Conservation (phyloP, 2,797 vertebrate genomes). For the Falco berigora region DNA sequence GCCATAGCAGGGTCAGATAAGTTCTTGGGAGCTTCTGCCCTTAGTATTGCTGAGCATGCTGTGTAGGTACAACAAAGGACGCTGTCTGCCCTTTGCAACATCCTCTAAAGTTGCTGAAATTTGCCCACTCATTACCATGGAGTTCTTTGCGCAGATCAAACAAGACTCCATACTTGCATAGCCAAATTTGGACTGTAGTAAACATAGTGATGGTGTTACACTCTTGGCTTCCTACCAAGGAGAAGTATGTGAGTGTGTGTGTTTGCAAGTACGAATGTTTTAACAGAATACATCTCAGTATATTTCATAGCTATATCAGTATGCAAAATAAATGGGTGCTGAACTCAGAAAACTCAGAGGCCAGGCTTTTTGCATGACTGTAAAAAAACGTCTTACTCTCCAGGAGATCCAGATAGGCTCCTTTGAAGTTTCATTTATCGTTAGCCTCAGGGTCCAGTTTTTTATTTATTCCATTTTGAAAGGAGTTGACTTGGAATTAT, state of each 20-base stretch:
- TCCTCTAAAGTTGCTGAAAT: background rate
- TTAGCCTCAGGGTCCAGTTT: background rate
- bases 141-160: background rate
- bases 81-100: background rate
- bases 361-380: background rate
- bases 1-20: background rate
- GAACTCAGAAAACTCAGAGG: background rate
- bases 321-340: background rate
- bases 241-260: background rate
- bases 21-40: background rate
- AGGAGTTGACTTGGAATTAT: background rate
- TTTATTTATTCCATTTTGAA: background rate
- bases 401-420: background rate
- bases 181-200: background rate
- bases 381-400: background rate
- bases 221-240: background rate
- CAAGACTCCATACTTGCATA: background rate
- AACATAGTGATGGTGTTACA: background rate
- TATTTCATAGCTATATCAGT: background rate
- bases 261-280: background rate
- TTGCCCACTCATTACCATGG: background rate
- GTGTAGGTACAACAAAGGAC: background rate
- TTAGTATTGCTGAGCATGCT: background rate
- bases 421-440: conserved; percentile 14
- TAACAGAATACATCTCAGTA: background rate